Evolutionary conservation across 1,140 invertebrate genomes (phyloP).

Genomic region (Himalopsyche phryganea): DNA sequence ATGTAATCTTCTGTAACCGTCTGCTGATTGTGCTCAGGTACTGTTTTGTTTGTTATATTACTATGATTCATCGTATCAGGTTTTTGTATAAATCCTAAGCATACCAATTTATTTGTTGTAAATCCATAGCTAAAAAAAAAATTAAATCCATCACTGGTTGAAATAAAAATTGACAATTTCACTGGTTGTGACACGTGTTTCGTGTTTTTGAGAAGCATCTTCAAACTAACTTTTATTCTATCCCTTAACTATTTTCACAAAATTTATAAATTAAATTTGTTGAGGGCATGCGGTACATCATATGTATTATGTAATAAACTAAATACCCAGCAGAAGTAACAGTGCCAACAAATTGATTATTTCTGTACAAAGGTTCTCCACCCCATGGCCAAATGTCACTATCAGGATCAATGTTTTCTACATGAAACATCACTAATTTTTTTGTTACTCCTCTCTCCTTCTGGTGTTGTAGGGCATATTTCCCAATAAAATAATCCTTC

Average conservation of each 20-base stretch:
- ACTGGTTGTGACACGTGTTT: no score
- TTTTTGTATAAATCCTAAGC: conserved; percentile 62
- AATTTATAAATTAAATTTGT: no score
- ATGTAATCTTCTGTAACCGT: conserved; percentile 63
- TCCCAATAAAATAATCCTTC: conserved; percentile 72
- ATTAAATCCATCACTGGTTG: no score
- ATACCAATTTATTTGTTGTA: conserved; percentile 59
- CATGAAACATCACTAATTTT: conserved; percentile 67
- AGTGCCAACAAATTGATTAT: conserved; percentile 67
- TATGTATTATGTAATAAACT: no score
- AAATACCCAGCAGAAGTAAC: conserved; percentile 72
- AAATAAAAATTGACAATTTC: no score
- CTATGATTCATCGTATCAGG: conserved; percentile 35
- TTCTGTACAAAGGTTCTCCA: conserved; percentile 72
- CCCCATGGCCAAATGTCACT: conserved; percentile 79
- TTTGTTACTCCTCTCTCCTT: conserved; percentile 66
- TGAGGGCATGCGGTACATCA: no score
- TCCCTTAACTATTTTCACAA: no score
- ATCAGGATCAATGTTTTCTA: conserved; percentile 71
- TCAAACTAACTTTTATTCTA: no score
- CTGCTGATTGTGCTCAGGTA: conserved; percentile 37
- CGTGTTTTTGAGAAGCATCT: no score
- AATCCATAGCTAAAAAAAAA: conserved; percentile 60
- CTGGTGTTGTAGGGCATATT: conserved; percentile 66
- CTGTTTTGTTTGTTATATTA: not conserved